Conservation (phyloP, 2,113 vertebrate genomes). For the Anoura caudifer region DNA sequence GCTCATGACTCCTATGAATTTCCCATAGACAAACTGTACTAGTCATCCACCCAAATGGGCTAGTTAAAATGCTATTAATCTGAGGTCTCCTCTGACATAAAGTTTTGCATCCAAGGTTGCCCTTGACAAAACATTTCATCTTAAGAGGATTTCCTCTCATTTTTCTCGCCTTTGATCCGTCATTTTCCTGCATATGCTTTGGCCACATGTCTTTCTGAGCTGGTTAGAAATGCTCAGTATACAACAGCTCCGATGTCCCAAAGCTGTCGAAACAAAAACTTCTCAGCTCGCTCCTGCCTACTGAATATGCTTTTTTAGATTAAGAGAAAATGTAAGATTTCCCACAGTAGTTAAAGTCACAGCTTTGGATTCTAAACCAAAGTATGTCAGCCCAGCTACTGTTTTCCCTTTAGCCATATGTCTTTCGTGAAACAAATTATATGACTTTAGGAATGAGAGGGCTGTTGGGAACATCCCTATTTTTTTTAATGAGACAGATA, state of each 20-base stretch:
- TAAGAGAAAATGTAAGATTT: neutral
- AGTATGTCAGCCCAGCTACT: neutral
- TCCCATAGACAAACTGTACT: constrained; percentile 25
- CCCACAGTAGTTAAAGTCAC: constrained; percentile 46
- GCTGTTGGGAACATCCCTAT: neutral
- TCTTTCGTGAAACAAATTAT: constrained; percentile 14
- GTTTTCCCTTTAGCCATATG: neutral
- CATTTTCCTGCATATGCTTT: constrained; percentile 41
- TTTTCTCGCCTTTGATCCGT: constrained; percentile 42
- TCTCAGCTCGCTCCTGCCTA: constrained; percentile 31
- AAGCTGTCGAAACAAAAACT: constrained; percentile 67
- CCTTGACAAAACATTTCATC: constrained; percentile 48
- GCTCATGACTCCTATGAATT: neutral
- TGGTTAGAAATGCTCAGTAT: constrained; percentile 39
- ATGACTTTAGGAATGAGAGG: neutral
- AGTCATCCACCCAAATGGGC: constrained; percentile 1
- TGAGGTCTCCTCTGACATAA: neutral
- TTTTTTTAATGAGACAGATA: neutral
- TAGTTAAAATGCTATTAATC: constrained; percentile 17
- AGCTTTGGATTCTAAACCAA: constrained; percentile 44
- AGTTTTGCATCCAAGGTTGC: neutral
- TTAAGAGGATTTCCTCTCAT: constrained; percentile 36
- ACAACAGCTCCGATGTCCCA: constrained; percentile 52
- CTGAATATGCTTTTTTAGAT: constrained; percentile 44
- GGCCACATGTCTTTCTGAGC: constrained; percentile 29